Base-by-base conservation (phyloP, 2,113 vertebrate species). In the Ondatra zibethicus region DNA sequence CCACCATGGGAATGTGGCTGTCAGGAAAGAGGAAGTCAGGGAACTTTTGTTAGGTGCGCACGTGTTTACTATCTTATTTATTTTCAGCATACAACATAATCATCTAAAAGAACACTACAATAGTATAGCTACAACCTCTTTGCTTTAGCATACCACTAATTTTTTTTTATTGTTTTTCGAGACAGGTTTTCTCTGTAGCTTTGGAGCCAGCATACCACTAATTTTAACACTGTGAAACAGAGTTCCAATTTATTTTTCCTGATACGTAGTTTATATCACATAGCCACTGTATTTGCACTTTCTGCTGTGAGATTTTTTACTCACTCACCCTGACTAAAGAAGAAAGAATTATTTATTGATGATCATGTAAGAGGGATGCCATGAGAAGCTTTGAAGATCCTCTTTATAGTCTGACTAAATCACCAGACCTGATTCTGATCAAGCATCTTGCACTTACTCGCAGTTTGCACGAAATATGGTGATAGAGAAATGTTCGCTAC, bases 61-160 rank as follows among this genome's bases (percentile, higher is more conserved):
- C 31, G 2, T 39, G 58, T 76, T 89, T 72, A 36, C 47, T 50
- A 1, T 13, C 82, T 89, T 91, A 23, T n/a, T 39, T 45, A 66
- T 96, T 80, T 66, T 17, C 36, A 66, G 61, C 45, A 73, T 77
- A 92, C 94, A 96, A n/a, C 10, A 70, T 19, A 45, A 58, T 33
- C n/a, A 87, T 21, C 23, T 70, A 33, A 73, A 92, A 96, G 42
- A 42, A 92, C 16, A 84, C 10, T 80, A 61, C 21, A 61, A 72
- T 63, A 1, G 70, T 2, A 70, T 4, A 77, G 11, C 23, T 23
- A 84, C 75, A 84, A 85, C 39, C 23, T 88, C 52, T 75, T 75
- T 39, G 75, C 42, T 88, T 78, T 65, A 88, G 95, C 10, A 75
- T 42, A 42, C 5, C 50, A 27, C 5, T 55, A 29, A 27, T 78